phyloP scores from a whole-genome alignment of 2,113 vertebrate species.

The Calyptomena viridis region DNA sequence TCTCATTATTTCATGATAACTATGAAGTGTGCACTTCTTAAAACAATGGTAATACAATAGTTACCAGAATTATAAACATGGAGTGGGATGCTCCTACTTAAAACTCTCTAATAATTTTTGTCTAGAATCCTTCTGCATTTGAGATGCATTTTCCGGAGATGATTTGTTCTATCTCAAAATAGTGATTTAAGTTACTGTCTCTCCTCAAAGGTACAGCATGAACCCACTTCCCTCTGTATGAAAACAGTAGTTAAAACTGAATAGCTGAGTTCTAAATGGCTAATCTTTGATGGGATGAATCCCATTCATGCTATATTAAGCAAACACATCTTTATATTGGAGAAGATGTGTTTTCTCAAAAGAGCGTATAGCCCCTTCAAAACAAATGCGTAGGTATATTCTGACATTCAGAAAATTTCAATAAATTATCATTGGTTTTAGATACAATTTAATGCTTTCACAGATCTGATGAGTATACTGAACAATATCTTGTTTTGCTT shows the following conservation, averaged over 20 bases:
- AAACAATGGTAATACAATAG: background rate
- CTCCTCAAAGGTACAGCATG: background rate
- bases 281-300: background rate
- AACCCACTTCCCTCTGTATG: background rate
- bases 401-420: background rate
- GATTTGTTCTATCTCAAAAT: background rate
- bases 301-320: background rate
- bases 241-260: background rate
- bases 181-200: background rate
- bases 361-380: background rate
- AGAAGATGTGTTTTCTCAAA: background rate
- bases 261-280: background rate
- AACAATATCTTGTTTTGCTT: background rate
- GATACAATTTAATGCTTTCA: background rate
- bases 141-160: background rate
- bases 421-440: background rate
- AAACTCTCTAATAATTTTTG: background rate
- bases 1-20: slow-evolving; percentile 1
- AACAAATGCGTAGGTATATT: background rate
- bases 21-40: background rate
- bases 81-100: background rate
- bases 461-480: background rate
- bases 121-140: background rate
- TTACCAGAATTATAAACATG: background rate
- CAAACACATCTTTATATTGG: background rate